Base-by-base conservation (phyloP, 2,797 vertebrate genomes). In the Cirrhinus molitorella region DNA sequence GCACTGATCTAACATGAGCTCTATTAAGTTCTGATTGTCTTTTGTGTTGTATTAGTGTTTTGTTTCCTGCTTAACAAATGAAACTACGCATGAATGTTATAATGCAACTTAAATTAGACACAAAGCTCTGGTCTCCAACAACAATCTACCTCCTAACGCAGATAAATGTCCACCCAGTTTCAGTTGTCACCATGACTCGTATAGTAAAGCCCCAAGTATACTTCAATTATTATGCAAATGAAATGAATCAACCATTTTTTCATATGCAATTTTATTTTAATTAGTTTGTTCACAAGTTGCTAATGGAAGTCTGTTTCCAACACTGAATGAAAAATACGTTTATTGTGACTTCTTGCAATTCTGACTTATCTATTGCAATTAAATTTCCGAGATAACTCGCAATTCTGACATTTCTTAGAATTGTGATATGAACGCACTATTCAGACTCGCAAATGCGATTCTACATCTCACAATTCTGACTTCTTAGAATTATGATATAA, bases 81-180 rank as follows among this genome's bases (percentile, higher is more conserved):
- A 70, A 16, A 25, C 23, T 9, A 45, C 0, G 3, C 37, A 34
- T 61, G 37, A 65, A 74, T 51, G 80, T 82, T n/a, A 5, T 17
- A 61, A 37, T 4, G 5, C 25, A 49, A 23, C 5, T 70, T 28
- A 5, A 28, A 28, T 68, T 43, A 57, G 34, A 71, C 40, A 25
- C 4, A 43, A 57, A 23, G 19, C 23, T 57, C 61, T 67, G 9
- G 43, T 72, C 51, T 55, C 66, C 13, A 84, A 92, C 88, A 91
- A 91, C 87, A 68, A 71, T 87, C 91, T 93, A 94, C 93, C 91
- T 93, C 91, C 88, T 86, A 83, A 79, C 21, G 77, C n/a, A 65
- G 19, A 43, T 70, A 63, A 40, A 51, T 25, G n/a, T 71, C 17
- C 51, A n/a, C 61, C 70, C 13, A n/a, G 4, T 12, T 81, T 49